Conservation (phyloP, 2,888 invertebrate genomes). For the Dicyrtoma fusca region DNA sequence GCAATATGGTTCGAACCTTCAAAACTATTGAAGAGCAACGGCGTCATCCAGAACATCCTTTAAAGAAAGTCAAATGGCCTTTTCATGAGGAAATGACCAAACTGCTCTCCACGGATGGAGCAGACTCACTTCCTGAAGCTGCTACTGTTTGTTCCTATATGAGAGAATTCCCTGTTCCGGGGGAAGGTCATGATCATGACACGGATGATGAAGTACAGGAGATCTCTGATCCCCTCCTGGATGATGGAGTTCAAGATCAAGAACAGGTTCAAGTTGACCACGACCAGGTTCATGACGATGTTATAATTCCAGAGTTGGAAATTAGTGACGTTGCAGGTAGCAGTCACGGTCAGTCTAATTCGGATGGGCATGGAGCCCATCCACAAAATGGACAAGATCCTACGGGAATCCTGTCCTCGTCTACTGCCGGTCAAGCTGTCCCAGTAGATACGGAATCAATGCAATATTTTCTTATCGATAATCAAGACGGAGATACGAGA, state of each 20-base stretch:
- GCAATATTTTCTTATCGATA: conserved; percentile 10
- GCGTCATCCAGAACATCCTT: conserved; percentile 14
- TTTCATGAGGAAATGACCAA: conserved; percentile 38
- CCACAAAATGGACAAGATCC: no score
- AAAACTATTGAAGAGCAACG: conserved; percentile 44
- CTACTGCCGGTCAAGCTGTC: no score
- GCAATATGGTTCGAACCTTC: conserved; percentile 47
- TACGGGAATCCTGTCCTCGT: no score
- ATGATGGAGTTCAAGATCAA: no score
- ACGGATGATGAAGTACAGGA: background rate
- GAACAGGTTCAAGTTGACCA: background rate
- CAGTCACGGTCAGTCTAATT: background rate
- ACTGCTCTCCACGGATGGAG: conserved; percentile 30
- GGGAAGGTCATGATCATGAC: no score
- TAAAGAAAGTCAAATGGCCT: conserved; percentile 42
- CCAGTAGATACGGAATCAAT: background rate
- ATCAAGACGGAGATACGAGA: background rate
- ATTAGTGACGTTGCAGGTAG: background rate
- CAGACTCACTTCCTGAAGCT: conserved; percentile 39
- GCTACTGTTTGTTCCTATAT: conserved; percentile 4
- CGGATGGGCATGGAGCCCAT: background rate
- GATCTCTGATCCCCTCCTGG: no score
- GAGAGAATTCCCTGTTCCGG: conserved; percentile 3
- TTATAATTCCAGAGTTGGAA: background rate
- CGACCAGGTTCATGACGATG: background rate